Conservation (phyloP, 2,797 vertebrate species). For the Falco columbarius region DNA sequence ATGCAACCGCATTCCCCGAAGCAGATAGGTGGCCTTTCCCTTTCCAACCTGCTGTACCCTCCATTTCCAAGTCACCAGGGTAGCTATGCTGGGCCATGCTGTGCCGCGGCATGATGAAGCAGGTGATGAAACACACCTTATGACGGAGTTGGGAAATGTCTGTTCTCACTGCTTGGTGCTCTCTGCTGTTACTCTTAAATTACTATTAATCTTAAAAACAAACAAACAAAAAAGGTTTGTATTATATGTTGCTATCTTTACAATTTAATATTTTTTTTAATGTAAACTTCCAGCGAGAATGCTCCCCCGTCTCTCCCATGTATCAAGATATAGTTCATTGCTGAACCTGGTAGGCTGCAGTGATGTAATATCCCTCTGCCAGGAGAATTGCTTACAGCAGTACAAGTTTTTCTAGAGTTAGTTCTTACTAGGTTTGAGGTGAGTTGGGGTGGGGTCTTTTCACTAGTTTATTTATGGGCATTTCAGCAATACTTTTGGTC, state of each 20-base stretch:
- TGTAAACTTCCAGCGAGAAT: not conserved
- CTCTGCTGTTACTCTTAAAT: not conserved
- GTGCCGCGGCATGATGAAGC: accelerated
- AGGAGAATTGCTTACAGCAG: not conserved
- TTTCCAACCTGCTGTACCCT: not conserved
- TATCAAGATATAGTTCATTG: not conserved
- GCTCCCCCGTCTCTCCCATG: not conserved
- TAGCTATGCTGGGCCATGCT: accelerated
- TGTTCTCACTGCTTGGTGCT: not conserved
- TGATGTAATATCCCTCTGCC: not conserved
- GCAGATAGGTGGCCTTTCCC: not conserved
- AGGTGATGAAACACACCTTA: not conserved
- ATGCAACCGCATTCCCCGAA: accelerated
- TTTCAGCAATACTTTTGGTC: constrained; percentile 65
- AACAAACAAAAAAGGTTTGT: not conserved
- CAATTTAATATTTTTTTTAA: not conserved
- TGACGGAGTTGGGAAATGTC: not conserved
- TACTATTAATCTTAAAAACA: not conserved
- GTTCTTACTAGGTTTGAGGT: not conserved
- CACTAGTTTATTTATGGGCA: constrained; percentile 23
- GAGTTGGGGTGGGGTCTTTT: not conserved
- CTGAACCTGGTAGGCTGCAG: not conserved
- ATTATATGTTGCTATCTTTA: not conserved
- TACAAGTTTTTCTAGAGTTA: not conserved
- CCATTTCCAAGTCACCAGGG: not conserved